Conservation (phyloP, 2,797 vertebrate genomes). For the Gallinago solitaria region DNA sequence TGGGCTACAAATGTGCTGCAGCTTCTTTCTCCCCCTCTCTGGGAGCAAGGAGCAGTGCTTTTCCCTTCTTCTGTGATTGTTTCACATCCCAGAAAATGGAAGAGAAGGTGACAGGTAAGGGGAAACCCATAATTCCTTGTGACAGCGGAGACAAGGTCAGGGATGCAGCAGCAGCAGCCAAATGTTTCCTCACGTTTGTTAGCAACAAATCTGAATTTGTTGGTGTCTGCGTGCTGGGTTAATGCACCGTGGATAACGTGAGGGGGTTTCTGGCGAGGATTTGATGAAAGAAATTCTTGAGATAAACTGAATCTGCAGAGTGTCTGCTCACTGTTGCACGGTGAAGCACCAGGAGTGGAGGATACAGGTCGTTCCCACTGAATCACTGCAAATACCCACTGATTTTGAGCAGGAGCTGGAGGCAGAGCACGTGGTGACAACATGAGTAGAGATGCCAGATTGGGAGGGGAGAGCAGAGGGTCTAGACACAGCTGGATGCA, state of each 20-base stretch:
- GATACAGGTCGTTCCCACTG: not conserved
- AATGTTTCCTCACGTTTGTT: not conserved
- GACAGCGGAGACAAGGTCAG: not conserved
- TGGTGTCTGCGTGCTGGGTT: not conserved
- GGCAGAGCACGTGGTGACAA: not conserved
- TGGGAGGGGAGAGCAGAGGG: not conserved
- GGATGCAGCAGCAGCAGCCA: not conserved
- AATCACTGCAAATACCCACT: not conserved
- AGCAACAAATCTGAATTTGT: not conserved
- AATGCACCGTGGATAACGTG: not conserved
- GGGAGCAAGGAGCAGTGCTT: not conserved
- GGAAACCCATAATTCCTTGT: constrained; percentile 1
- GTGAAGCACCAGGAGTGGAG: not conserved
- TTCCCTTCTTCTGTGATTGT: not conserved
- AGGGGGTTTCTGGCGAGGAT: not conserved
- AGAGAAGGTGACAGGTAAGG: not conserved
- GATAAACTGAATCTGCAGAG: not conserved
- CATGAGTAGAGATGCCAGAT: not conserved
- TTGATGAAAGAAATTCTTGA: not conserved
- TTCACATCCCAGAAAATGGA: not conserved
- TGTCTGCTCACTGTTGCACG: not conserved
- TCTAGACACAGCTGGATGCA: not conserved
- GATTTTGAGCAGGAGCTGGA: not conserved
- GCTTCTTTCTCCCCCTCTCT: not conserved
- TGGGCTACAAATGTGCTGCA: not conserved